Conservation (phyloP, 2,113 vertebrate species). For the Anolis sagrei region DNA sequence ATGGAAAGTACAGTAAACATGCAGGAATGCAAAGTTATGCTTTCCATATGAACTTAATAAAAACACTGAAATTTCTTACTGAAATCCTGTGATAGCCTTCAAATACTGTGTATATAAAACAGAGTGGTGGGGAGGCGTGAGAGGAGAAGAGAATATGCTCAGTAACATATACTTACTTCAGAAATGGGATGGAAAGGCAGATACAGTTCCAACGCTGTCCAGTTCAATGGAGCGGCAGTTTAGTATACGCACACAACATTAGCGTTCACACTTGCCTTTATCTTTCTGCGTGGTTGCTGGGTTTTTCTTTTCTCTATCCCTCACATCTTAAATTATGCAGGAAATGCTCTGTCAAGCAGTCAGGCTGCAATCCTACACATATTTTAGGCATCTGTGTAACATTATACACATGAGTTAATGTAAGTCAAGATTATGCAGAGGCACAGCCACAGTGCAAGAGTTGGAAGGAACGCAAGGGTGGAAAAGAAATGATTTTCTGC, state of each 20-base stretch:
- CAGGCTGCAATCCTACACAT: slow-evolving; percentile 27
- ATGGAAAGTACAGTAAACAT: slow-evolving; percentile 65
- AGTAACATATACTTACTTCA: slow-evolving; percentile 16
- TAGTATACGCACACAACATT: slow-evolving; percentile 6
- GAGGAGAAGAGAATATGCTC: slow-evolving; percentile 27
- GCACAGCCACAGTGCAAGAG: slow-evolving; percentile 5
- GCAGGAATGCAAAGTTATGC: slow-evolving; percentile 65
- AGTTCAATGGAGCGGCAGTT: not conserved
- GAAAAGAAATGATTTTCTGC: not conserved
- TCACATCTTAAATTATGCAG: slow-evolving; percentile 14
- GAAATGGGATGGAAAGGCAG: slow-evolving; percentile 44
- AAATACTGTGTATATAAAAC: slow-evolving; percentile 34
- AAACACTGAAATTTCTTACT: slow-evolving; percentile 53
- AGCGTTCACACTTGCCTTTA: not conserved
- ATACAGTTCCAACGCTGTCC: not conserved
- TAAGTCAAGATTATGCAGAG: slow-evolving; percentile 22
- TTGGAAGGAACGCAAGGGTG: not conserved
- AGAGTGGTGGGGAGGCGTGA: not conserved
- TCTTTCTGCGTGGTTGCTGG: not conserved
- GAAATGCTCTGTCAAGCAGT: slow-evolving; percentile 25
- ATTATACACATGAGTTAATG: slow-evolving; percentile 23
- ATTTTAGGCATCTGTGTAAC: slow-evolving; percentile 32
- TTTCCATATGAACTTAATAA: slow-evolving; percentile 65
- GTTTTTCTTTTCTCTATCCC: not conserved
- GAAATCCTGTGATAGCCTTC: slow-evolving; percentile 56